A percentile compares a stretch with the other conserved stretches of the same genome.
These are phyloP conservation scores for Agrilus planipennis DNA, from an alignment of 1,140 invertebrate genomes.

Conservation along the genomic window DNA sequence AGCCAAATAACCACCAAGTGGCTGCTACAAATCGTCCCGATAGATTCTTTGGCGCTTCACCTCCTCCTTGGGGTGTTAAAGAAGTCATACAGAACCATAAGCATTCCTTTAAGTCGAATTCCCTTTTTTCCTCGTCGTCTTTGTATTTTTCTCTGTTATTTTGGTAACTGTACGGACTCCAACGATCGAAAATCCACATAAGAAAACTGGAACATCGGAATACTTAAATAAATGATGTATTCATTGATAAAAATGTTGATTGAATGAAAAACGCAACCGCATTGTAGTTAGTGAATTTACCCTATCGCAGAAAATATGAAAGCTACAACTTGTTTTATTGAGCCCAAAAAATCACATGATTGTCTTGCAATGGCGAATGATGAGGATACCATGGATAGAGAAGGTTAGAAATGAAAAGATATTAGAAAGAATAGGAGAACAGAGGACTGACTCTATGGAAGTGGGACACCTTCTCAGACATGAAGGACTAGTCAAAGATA, in stretches of 20 bases:
- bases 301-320: too few relatives aligned
- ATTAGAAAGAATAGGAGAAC: too few relatives aligned
- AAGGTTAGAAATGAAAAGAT: too few relatives aligned
- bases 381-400: too few relatives aligned
- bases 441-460: too few relatives aligned
- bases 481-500: too few relatives aligned
- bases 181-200: slow-evolving; percentile 91
- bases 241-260: not conserved
- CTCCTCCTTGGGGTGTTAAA: slow-evolving; percentile 88
- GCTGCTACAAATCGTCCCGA: slow-evolving; percentile 86
- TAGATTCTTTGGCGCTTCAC: slow-evolving; percentile 91
- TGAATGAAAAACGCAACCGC: not conserved
- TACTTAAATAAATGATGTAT: not conserved
- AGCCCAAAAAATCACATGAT: too few relatives aligned
- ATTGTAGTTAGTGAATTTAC: too few relatives aligned
- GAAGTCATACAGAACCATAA: slow-evolving; percentile 99
- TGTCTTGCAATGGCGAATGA: too few relatives aligned
- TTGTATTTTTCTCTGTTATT: slow-evolving; percentile 90
- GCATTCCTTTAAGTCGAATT: slow-evolving; percentile 93
- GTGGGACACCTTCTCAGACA: too few relatives aligned
- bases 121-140: slow-evolving; percentile 86
- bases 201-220: slow-evolving; percentile 56
- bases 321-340: too few relatives aligned
- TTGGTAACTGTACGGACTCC: slow-evolving; percentile 92
- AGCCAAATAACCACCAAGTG: slow-evolving; percentile 97